A percentile compares a stretch with the other conserved stretches of the same genome.
Evolutionary conservation across 2,113 vertebrate species (phyloP).

Genomic region (Menidia beryllina): DNA sequence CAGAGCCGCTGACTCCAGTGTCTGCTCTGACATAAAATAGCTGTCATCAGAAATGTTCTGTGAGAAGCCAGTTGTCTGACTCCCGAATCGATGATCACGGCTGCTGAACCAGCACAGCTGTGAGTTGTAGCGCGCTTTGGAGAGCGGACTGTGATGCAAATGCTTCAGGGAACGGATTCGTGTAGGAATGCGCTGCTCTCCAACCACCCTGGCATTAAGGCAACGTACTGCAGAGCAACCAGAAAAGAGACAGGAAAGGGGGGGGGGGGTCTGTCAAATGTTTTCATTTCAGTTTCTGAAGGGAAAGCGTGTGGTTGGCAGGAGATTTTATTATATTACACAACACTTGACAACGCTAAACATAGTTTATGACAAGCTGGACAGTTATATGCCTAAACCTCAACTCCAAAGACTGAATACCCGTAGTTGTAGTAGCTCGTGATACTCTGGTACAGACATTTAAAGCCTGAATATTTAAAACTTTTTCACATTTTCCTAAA

Average conservation of each 20-base stretch:
- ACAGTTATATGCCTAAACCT: conserved; percentile 5
- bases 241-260: neutral
- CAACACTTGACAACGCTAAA: conserved; percentile 6
- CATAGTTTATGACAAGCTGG: conserved; percentile 12
- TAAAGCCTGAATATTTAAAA: too few species aligned
- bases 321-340: conserved; percentile 29
- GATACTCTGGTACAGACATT: conserved; percentile 7
- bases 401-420: neutral
- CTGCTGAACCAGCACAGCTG: conserved; percentile 41
- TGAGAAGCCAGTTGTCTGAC: conserved; percentile 22
- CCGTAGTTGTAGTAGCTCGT: neutral
- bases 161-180: conserved; percentile 49
- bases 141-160: conserved; percentile 32
- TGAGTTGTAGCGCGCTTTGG: conserved; percentile 18
- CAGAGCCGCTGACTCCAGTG: neutral
- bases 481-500: too few species aligned
- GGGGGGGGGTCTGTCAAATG: conserved; percentile 27
- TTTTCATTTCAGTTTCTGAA: conserved; percentile 47
- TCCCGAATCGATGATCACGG: conserved; percentile 4
- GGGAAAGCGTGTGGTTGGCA: conserved; percentile 7
- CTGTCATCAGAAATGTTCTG: conserved; percentile 30
- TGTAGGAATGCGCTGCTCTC: conserved; percentile 66
- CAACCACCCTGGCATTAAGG: conserved; percentile 43
- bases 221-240: conserved; percentile 19
- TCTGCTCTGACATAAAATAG: conserved; percentile 10